Base-by-base conservation (phyloP, 2,797 vertebrate species). In the Zalophus californianus region DNA sequence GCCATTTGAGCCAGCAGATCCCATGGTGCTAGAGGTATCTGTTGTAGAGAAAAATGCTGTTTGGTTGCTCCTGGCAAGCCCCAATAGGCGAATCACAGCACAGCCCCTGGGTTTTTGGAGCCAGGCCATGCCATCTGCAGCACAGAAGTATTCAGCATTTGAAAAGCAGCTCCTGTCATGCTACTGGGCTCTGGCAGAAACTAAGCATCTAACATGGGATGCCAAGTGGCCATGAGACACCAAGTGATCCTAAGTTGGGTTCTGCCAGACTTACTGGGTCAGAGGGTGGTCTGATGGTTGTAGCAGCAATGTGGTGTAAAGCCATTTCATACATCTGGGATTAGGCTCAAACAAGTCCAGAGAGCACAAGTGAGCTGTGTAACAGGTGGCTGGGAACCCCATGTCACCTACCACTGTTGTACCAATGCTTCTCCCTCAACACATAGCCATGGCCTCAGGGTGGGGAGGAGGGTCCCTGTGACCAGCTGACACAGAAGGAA, bases 41-140 rank as follows among this genome's bases (percentile, higher is more conserved):
- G 54, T 75, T 41, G 21, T 38, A 84, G 44, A 91, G 44, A 54
- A 91, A 94, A 52, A 83, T 83, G 41, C n/a, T n/a, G 3, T 23
- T 52, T 83, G n/a, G 60, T 91, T 91, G 11, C n/a, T 83, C 77
- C 60, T 68, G 77, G 38, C n/a, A 94, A 91, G 75, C 48, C 16
- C 72, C 32, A 60, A 13, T 25, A 44, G 32, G 52, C 5, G 3
- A 91, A 58, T 70, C 68, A 77, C 9, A 54, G 52, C 44, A 52
- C 41, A 91, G 58, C 23, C 29, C 16, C 72, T 23, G 62, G 77
- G 35, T 18, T 44, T 82, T 84, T 96, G 88, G 88, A 91, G 20
- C 9, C 62, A 91, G 70, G 48, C 64, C 92, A 86, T 50, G 54
- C 80, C 82, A 90, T 66, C 56, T 90, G 64, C 27, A 58, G 14